Evolutionary conservation across 2,888 invertebrate genomes (phyloP), one percentile per base, ranked within the genome.

Genomic region (Cosmopolites sordidus): DNA sequence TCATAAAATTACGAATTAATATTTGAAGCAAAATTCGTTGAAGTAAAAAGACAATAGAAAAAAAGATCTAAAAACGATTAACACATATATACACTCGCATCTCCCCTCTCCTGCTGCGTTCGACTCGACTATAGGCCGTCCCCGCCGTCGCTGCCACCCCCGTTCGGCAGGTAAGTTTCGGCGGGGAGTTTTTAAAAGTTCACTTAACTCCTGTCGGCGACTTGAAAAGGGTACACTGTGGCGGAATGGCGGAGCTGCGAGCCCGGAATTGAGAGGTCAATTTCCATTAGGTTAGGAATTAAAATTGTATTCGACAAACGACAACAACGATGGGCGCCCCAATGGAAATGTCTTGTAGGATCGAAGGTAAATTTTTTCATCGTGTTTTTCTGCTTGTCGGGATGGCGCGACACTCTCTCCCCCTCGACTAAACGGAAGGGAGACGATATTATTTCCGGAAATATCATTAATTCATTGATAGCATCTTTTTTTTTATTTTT

Each of bases 151-250:
- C 12, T 11, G 41, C 40, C 42, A 16, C 16, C 16, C n/a, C n/a
- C 42, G 16, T 48, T 49, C 46, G 18, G 43, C 50, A 54, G 49
- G 54, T 50, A 50, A 50, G 46, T 50, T 54, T 43, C 37, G 49
- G 47, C 33, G 42, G 50, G 54, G 50, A 54, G 47, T 54, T 49
- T 54, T 54, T 45, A 54, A 49, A 54, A 48, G 47, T 51, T 55
- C 55, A 51, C 51, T 55, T 55, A 51, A 55, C 55, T 55, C 22
- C 51, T 51, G 55, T 51, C 55, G 55, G 44, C 51, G 55, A 51
- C 44, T 55, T 55, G 55, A 55, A 51, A 51, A 55, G 55, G 55
- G 55, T 55, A 55, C 51, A 27, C 43, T 43, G 48, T 47, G 47
- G 30, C 47, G 40, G 16, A 44, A 46, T 22, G 49, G 49, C 16